Conservation (phyloP, 2,797 vertebrate genomes). For the Squalus acanthias region DNA sequence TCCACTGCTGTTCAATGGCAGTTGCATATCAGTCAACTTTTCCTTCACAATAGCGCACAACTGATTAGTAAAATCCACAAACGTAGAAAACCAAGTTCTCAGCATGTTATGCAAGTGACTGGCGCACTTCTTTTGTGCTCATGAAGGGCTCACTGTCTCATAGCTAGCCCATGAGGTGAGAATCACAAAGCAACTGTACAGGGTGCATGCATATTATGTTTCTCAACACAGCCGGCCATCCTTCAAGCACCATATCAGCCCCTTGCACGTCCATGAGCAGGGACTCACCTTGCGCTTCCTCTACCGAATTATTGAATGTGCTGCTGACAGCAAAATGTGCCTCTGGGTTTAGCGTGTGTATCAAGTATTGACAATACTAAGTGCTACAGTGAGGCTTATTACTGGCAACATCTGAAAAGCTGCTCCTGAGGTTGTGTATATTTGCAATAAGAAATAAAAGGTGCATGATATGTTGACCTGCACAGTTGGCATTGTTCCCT, state of each 20-base stretch:
- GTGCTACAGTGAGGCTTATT: not conserved
- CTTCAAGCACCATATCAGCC: not conserved
- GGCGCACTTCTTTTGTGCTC: not conserved
- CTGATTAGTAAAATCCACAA: not conserved
- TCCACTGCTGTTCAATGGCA: not conserved
- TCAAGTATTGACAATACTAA: not conserved
- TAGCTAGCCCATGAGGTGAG: not conserved
- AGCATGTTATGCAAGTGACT: not conserved
- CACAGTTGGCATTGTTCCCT: not conserved
- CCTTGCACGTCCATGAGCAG: not conserved
- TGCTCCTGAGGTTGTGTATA: not conserved
- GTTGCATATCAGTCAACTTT: not conserved
- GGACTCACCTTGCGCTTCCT: not conserved
- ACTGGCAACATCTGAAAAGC: not conserved
- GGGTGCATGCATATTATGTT: not conserved
- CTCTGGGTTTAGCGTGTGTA: not conserved
- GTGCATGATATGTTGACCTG: too few species aligned
- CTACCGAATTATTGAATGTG: not conserved
- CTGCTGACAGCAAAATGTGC: not conserved
- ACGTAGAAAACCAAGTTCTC: not conserved
- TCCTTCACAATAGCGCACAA: not conserved
- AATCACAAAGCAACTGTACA: not conserved
- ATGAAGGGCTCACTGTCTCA: not conserved
- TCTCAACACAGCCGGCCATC: not conserved
- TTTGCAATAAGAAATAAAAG: not conserved